phyloP scores from a whole-genome alignment of 2,888 invertebrate genomes.

The Patella caerulea region DNA sequence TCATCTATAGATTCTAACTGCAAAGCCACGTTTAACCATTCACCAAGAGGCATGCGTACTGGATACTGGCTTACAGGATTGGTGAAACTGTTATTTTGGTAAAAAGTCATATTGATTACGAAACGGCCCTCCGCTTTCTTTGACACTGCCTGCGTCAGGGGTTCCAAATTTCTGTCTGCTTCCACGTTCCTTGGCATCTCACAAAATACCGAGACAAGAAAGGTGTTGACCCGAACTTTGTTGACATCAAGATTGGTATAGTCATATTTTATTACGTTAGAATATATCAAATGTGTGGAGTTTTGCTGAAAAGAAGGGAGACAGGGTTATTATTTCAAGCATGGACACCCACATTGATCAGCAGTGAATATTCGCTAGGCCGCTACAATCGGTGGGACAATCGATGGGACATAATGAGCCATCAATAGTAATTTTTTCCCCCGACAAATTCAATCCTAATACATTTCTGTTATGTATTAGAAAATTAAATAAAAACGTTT shows the following conservation, averaged over 20 bases:
- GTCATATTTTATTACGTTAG: constrained; percentile 51
- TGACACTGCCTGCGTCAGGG: constrained; percentile 54
- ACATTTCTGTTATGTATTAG: too few species aligned
- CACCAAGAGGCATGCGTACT: constrained; percentile 54
- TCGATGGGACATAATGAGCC: too few species aligned
- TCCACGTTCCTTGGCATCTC: constrained; percentile 47
- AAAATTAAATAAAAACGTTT: too few species aligned
- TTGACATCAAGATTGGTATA: constrained; percentile 43
- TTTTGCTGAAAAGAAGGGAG: constrained; percentile 53
- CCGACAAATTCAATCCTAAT: too few species aligned
- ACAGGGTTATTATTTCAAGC: not conserved
- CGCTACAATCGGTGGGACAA: too few species aligned
- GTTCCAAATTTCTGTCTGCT: constrained; percentile 41
- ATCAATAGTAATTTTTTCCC: too few species aligned
- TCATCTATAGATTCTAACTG: constrained; percentile 50
- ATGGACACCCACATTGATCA: too few species aligned
- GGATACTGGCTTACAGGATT: constrained; percentile 51
- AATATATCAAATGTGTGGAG: constrained; percentile 60
- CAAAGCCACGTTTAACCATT: constrained; percentile 58
- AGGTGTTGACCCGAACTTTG: constrained; percentile 55
- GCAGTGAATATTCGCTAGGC: too few species aligned
- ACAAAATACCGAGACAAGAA: constrained; percentile 58
- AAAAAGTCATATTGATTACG: constrained; percentile 52
- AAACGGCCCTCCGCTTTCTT: constrained; percentile 53
- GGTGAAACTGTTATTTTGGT: constrained; percentile 47